A percentile compares a stretch with the other conserved stretches of the same genome.
phyloP scores from a whole-genome alignment of 2,888 invertebrate species.

The Phengaris alcon region DNA sequence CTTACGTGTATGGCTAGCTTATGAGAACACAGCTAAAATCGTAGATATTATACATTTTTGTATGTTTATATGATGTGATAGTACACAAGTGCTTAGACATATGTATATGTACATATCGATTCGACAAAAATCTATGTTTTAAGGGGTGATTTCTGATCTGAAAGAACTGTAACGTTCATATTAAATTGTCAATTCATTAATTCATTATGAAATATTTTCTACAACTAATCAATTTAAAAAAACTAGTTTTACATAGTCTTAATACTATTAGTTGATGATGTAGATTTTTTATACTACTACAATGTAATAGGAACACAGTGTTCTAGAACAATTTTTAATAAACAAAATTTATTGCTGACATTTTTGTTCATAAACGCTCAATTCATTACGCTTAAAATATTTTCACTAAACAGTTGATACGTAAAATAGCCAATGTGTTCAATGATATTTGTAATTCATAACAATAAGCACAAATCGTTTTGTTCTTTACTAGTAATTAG shows the following conservation, averaged over 20 bases:
- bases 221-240: neutral
- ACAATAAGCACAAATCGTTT: neutral
- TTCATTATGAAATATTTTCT: neutral
- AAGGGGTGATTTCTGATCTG: slow-evolving; percentile 1
- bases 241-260: neutral
- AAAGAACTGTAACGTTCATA: neutral
- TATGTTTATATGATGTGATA: slow-evolving; percentile 29
- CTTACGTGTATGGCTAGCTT: too few species aligned
- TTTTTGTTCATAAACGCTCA: neutral
- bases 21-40: neutral
- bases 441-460: neutral
- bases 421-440: neutral
- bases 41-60: slow-evolving; percentile 24
- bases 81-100: slow-evolving; percentile 18
- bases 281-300: neutral
- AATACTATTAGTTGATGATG: neutral
- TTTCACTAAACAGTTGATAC: neutral
- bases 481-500: neutral
- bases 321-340: neutral
- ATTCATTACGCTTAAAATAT: slow-evolving; percentile 11
- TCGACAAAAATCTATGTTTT: neutral
- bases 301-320: neutral
- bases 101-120: slow-evolving; percentile 16
- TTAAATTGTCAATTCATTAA: neutral
- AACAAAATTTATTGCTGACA: neutral